Evolutionary conservation across 2,797 vertebrate genomes (phyloP).

Genomic region (Melopsittacus undulatus): DNA sequence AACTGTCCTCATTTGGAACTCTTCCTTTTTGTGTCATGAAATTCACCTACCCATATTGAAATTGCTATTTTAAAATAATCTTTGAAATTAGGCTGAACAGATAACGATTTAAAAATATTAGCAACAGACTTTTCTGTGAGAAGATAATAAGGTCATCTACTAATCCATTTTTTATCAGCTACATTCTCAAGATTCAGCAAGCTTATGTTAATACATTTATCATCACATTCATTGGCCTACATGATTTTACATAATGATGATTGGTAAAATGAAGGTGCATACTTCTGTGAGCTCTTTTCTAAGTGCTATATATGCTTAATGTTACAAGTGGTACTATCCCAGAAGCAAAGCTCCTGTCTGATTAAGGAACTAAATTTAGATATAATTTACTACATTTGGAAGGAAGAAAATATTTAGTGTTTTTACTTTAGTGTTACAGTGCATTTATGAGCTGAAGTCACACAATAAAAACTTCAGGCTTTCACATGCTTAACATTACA

Average conservation of each 20-base stretch:
- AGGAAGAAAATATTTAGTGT: neutral
- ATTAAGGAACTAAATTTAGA: neutral
- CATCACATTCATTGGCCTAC: neutral
- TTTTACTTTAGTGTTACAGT: neutral
- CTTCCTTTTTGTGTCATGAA: neutral
- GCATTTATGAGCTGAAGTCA: neutral
- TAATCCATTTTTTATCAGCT: neutral
- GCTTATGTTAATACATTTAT: neutral
- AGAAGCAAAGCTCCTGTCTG: neutral
- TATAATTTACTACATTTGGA: neutral
- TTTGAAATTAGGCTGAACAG: neutral
- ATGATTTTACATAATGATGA: neutral
- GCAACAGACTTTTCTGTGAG: neutral
- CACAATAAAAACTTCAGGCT: neutral
- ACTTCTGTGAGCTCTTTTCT: neutral
- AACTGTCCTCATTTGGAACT: neutral
- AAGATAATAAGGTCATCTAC: neutral
- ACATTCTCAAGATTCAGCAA: neutral
- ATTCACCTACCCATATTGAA: neutral
- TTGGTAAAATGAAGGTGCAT: neutral
- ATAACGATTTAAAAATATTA: neutral
- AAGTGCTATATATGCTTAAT: neutral
- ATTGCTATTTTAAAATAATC: neutral
- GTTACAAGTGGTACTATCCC: neutral
- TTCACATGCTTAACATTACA: neutral